Evolutionary conservation across 2,888 invertebrate species (phyloP).

Genomic region (Acronicta aceris): DNA sequence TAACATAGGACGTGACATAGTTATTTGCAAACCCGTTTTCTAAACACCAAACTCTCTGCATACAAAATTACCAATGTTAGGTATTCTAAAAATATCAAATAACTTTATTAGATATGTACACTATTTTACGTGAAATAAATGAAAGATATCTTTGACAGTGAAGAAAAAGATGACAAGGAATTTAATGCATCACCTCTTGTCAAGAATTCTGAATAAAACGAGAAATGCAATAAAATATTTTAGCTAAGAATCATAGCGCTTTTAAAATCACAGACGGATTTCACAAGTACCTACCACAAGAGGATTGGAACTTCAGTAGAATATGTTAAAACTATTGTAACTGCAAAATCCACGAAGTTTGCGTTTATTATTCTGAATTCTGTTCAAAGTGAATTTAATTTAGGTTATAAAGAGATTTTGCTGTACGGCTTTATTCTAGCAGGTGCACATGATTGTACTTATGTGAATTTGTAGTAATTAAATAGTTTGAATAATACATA

Average conservation of each 20-base stretch:
- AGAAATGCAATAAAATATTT: slow-evolving; percentile 2
- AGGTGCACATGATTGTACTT: no score
- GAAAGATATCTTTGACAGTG: no score
- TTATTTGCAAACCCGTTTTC: no score
- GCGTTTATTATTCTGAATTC: not conserved
- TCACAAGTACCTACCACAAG: not conserved
- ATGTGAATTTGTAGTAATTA: not conserved
- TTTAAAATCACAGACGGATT: slow-evolving; percentile 16
- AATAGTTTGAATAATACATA: not conserved
- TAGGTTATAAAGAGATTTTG: not conserved
- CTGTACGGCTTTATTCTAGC: not conserved
- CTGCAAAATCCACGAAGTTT: not conserved
- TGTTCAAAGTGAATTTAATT: slow-evolving; percentile 2
- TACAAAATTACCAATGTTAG: no score
- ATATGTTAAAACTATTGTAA: slow-evolving; percentile 27
- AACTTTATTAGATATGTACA: no score
- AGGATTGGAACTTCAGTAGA: slow-evolving; percentile 12
- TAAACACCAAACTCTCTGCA: no score
- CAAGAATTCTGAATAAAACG: no score
- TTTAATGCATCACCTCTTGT: no score
- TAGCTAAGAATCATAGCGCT: slow-evolving; percentile 7
- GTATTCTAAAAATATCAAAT: no score
- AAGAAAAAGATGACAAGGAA: no score
- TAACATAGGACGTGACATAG: no score
- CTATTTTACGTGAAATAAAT: no score